Conservation (phyloP, 35 echinoderm and acorn worm species). For the Patiria miniata region DNA sequence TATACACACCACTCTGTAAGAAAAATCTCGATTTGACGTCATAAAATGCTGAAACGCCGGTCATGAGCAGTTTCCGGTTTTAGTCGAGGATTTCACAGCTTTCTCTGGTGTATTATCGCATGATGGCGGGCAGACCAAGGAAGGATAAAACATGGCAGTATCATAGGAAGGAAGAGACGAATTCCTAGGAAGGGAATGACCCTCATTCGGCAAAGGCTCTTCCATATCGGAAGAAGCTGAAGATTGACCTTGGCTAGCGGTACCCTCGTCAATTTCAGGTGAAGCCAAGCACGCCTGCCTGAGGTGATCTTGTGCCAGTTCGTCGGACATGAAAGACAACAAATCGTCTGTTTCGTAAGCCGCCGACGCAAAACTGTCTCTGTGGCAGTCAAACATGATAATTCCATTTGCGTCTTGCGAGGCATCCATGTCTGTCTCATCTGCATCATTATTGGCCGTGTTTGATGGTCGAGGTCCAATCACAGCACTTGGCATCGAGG, state of each 20-base stretch:
- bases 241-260: slow-evolving; percentile 4
- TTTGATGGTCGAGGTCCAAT: not conserved
- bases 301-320: slow-evolving; percentile 8
- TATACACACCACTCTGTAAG: too few species aligned
- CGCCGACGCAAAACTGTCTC: slow-evolving; percentile 11
- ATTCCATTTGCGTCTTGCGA: not conserved
- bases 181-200: not conserved
- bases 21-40: too few species aligned
- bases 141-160: slow-evolving; percentile 5
- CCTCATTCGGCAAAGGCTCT: not conserved
- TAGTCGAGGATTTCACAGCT: not conserved
- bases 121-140: not conserved
- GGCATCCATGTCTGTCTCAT: not conserved
- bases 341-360: not conserved
- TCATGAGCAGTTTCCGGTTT: not conserved
- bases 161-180: slow-evolving; percentile 17
- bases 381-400: not conserved
- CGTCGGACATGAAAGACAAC: not conserved
- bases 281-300: slow-evolving; percentile 5
- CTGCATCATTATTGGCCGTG: not conserved
- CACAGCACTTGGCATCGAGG: not conserved
- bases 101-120: not conserved
- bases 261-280: not conserved
- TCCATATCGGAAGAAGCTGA: not conserved
- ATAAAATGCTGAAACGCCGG: too few species aligned